phyloP scores from a whole-genome alignment of 2,797 vertebrate genomes.

The Pangasius macronema region DNA sequence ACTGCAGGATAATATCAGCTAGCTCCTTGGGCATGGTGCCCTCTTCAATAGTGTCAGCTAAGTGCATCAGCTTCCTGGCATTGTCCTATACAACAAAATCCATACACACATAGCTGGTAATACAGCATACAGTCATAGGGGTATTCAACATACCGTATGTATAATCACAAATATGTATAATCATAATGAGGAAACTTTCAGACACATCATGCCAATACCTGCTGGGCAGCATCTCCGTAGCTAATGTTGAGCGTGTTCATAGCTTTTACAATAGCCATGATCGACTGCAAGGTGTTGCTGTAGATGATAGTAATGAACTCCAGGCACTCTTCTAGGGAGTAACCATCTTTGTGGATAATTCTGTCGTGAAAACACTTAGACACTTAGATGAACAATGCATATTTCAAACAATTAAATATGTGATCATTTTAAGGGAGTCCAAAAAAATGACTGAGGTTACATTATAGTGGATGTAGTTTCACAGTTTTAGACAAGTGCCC shows the following conservation, averaged over 20 bases:
- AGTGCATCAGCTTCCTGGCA: constrained; percentile 90
- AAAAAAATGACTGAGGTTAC: neutral
- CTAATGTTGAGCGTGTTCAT: constrained; percentile 90
- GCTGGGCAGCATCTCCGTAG: constrained; percentile 84
- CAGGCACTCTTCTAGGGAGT: constrained; percentile 92
- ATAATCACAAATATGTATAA: neutral
- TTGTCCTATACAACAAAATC: constrained; percentile 81
- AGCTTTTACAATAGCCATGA: constrained; percentile 91
- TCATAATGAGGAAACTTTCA: neutral
- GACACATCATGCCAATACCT: constrained; percentile 71
- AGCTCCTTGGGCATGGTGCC: constrained; percentile 96
- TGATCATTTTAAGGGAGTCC: neutral
- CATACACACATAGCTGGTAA: neutral
- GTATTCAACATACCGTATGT: neutral
- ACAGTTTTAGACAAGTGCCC: neutral
- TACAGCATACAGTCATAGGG: neutral
- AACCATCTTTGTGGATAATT: constrained; percentile 98
- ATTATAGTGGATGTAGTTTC: neutral
- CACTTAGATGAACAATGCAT: neutral
- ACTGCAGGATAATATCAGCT: constrained; percentile 88
- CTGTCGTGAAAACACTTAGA: constrained; percentile 65
- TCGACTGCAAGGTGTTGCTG: constrained; percentile 95
- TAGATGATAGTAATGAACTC: constrained; percentile 97
- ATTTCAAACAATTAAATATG: neutral
- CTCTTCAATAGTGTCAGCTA: constrained; percentile 95